A percentile compares a stretch with the other conserved stretches of the same genome.
phyloP scores from a whole-genome alignment of 2,888 invertebrate species.

The Keiferia lycopersicella region DNA sequence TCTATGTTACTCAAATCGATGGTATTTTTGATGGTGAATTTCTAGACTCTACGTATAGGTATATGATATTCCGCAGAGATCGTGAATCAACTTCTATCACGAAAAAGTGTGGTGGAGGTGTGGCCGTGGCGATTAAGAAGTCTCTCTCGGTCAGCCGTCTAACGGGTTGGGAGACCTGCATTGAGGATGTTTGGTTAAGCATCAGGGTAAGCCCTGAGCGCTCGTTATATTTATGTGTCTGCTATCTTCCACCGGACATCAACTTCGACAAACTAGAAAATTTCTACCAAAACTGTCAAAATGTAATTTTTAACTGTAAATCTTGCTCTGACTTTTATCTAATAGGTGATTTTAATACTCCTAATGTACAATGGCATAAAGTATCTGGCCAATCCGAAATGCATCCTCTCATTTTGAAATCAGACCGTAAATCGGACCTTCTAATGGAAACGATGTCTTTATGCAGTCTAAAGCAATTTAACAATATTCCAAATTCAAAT shows the following conservation, averaged over 20 bases:
- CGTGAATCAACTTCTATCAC: neutral
- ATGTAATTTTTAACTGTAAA: neutral
- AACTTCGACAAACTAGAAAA: neutral
- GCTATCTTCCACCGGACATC: neutral
- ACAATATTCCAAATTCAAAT: conserved; percentile 12
- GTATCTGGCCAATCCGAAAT: neutral
- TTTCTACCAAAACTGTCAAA: conserved; percentile 10
- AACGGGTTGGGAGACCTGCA: neutral
- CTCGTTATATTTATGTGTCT: neutral
- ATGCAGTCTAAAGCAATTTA: conserved; percentile 6
- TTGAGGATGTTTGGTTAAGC: neutral
- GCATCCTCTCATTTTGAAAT: neutral
- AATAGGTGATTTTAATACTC: conserved; percentile 6
- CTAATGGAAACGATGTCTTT: neutral
- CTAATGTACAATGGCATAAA: neutral
- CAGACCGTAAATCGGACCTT: conserved; percentile 7
- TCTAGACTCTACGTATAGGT: neutral
- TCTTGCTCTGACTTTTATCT: neutral
- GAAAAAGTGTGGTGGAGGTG: neutral
- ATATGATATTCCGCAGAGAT: neutral
- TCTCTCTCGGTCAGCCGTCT: neutral
- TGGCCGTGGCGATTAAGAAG: neutral
- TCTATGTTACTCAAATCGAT: too few relatives aligned
- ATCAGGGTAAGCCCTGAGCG: neutral
- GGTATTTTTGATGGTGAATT: conserved; percentile 9